These are phyloP conservation scores for Erannis defoliaria DNA, from an alignment of 2,888 invertebrate genomes.

Conservation along the genomic window DNA sequence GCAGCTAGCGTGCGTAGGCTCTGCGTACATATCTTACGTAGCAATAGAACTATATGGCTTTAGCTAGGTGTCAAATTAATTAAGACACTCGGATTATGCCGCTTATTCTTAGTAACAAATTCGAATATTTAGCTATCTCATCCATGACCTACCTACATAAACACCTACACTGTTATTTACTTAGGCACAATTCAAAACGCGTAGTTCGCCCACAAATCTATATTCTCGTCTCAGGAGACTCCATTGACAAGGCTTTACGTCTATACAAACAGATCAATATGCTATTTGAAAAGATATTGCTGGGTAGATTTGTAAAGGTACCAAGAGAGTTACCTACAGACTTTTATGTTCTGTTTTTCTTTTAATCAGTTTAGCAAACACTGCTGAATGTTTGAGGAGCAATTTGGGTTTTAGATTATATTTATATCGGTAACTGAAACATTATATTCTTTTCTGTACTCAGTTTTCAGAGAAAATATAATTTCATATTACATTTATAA, in stretches of 20 bases:
- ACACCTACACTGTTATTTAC: background rate
- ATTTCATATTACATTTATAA: too few species aligned
- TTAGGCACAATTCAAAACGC: constrained; percentile 2
- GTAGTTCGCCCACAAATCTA: constrained; percentile 9
- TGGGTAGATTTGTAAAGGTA: constrained; percentile 1
- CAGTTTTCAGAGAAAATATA: too few species aligned
- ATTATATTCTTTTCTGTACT: too few species aligned
- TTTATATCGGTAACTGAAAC: too few species aligned
- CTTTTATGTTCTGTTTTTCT: background rate
- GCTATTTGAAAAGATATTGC: constrained; percentile 12
- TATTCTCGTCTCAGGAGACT: background rate
- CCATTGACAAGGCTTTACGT: constrained; percentile 17
- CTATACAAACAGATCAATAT: constrained; percentile 9
- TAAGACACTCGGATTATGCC: too few species aligned
- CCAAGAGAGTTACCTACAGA: background rate
- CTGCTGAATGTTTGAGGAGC: too few species aligned
- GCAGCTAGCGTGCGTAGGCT: too few species aligned
- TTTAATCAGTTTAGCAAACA: too few species aligned
- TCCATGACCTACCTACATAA: background rate
- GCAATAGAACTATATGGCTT: too few species aligned
- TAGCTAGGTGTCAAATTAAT: too few species aligned
- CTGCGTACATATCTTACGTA: too few species aligned
- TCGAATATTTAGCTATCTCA: background rate
- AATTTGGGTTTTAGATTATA: too few species aligned
- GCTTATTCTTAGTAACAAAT: background rate